These are phyloP conservation scores for Pterostichus madidus DNA, from an alignment of 2,888 invertebrate genomes.

Conservation along the genomic window DNA sequence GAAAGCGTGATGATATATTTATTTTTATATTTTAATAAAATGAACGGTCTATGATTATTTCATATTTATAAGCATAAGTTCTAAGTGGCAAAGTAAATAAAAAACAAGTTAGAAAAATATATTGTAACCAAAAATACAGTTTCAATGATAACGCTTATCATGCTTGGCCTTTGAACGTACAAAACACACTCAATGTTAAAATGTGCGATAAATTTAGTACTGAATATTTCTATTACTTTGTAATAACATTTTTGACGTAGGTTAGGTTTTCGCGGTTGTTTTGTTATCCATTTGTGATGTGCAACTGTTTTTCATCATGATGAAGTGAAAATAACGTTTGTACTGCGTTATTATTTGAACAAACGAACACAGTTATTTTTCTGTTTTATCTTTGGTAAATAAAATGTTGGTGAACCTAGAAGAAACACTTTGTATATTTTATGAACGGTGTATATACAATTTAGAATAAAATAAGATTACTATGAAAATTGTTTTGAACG, in stretches of 20 bases:
- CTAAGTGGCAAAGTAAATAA: conserved; percentile 28
- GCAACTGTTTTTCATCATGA: background rate
- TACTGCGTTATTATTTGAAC: conserved; percentile 1
- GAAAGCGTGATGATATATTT: too few species aligned
- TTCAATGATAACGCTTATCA: conserved; percentile 35
- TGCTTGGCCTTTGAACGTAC: background rate
- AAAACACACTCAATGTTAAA: conserved; percentile 20
- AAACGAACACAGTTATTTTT: conserved; percentile 7
- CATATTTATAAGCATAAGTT: conserved; percentile 7
- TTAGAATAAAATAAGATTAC: background rate
- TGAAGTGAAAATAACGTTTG: background rate
- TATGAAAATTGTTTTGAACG: background rate
- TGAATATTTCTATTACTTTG: conserved; percentile 26
- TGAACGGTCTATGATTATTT: background rate
- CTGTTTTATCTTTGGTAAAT: conserved; percentile 38
- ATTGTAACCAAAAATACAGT: conserved; percentile 24
- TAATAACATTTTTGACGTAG: conserved; percentile 47
- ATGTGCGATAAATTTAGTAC: conserved; percentile 30
- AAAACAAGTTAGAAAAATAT: conserved; percentile 39
- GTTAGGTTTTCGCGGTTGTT: conserved; percentile 22
- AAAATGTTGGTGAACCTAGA: background rate
- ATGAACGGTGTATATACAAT: too few species aligned
- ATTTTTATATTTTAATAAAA: too few species aligned
- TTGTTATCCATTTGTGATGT: conserved; percentile 5
- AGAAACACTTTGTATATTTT: background rate